Base-by-base conservation (phyloP, 2,797 vertebrate genomes). In the Argya squamiceps region DNA sequence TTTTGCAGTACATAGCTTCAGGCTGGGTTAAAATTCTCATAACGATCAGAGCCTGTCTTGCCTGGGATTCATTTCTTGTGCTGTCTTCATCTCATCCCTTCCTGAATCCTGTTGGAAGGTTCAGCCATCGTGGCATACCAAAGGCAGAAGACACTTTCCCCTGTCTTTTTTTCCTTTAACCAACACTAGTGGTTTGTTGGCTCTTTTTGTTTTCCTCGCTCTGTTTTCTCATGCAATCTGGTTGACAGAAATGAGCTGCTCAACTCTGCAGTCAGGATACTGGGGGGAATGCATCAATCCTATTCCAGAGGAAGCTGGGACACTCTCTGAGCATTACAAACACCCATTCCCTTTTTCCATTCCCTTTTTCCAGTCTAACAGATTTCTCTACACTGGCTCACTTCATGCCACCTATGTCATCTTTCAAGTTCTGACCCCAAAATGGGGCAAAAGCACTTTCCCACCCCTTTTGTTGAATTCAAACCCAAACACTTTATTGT, bases 11-110 rank as follows among this genome's bases (percentile, higher is more conserved):
- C 56, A 67, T 70, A 41, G 62, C 92, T 92, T 58, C 84, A 84
- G 96, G 59, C 76, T 55, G 39, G 59, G 73, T 92, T 93, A 71
- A 91, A 95, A 93, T 75, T 85, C 89, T 56, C 50, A 20, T 83
- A 81, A 84, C 34, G 13, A 85, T 81, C 21, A 1, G 24, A 88
- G 89, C 53, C n/a, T 15, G 6, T 92, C 95, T 88, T 81, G 58
- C 34, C 64, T 64, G 23, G 59, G 50, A 78, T 93, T 88, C 26
- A 65, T 88, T 77, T 89, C 92, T 88, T 64, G 36, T 84, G 69
- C 77, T 88, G 4, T 55, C 71, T 80, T 82, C 53, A 60, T 76
- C 74, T 85, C 52, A 10, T 18, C 55, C 36, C 46, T 78, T 83
- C 50, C 84, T 55, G 62, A 68, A 41, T 69, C 68, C 68, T 68